phyloP scores from a whole-genome alignment of 2,797 vertebrate species.

The Trichosurus vulpecula region DNA sequence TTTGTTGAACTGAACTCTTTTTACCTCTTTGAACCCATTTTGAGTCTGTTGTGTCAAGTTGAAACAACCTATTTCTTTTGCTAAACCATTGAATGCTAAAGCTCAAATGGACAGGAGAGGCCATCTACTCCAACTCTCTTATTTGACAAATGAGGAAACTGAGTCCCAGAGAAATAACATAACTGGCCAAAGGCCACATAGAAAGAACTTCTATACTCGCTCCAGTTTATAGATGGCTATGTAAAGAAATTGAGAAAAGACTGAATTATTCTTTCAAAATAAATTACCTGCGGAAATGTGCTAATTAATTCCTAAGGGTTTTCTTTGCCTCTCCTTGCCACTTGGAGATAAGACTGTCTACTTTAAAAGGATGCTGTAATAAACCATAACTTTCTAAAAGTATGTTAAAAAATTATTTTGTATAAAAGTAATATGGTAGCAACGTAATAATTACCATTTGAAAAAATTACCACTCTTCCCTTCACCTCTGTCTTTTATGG shows the following conservation, averaged over 20 bases:
- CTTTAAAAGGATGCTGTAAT: not conserved
- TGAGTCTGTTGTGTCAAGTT: not conserved
- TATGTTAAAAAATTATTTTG: not conserved
- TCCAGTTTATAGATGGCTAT: not conserved
- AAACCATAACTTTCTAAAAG: not conserved
- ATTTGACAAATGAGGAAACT: not conserved
- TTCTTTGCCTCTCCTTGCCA: not conserved
- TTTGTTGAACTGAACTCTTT: not conserved
- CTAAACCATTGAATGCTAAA: not conserved
- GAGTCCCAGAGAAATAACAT: not conserved
- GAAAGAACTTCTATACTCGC: not conserved
- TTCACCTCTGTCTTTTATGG: not conserved
- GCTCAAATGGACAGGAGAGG: not conserved
- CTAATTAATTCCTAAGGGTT: not conserved
- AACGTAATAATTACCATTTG: not conserved
- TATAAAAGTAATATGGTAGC: not conserved
- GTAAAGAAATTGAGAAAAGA: not conserved
- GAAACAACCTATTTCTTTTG: not conserved
- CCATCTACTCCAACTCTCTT: not conserved
- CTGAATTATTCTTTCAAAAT: not conserved
- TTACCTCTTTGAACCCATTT: not conserved
- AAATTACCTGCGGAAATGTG: not conserved
- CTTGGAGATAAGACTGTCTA: not conserved
- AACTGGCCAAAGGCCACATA: not conserved
- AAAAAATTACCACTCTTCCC: not conserved